Evolutionary conservation across 2,888 invertebrate genomes (phyloP).

Genomic region (Sminthurinus aureus): DNA sequence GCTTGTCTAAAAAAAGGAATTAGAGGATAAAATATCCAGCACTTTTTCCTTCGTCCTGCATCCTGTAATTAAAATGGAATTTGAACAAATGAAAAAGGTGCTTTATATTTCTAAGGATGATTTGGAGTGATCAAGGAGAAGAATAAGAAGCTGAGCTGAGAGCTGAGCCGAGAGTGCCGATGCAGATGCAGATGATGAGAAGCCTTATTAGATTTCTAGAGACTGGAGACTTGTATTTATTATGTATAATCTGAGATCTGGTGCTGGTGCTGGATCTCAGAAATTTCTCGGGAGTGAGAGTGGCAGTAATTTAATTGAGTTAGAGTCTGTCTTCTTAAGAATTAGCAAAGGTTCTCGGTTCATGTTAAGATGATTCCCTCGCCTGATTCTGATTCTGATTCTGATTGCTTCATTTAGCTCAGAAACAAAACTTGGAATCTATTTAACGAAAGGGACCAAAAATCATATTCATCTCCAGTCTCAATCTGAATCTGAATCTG

Average conservation of each 20-base stretch:
- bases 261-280: neutral
- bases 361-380: neutral
- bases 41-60: neutral
- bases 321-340: neutral
- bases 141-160: neutral
- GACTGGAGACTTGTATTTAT: neutral
- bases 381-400: neutral
- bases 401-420: neutral
- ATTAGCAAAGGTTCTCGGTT: neutral
- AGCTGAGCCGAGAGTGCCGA: neutral
- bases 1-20: too few species aligned
- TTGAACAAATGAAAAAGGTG: neutral
- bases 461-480: too few species aligned
- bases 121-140: neutral
- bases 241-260: too few species aligned
- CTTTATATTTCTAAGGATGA: neutral
- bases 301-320: neutral
- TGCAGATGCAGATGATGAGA: neutral
- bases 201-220: conserved; percentile 4
- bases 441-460: neutral
- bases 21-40: too few species aligned
- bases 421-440: neutral
- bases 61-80: neutral
- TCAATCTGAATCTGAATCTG: too few species aligned
- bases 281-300: neutral